Evolutionary conservation across 2,797 vertebrate genomes (phyloP), one percentile per base, ranked within the genome.

Genomic region (Xyrichtys novacula): DNA sequence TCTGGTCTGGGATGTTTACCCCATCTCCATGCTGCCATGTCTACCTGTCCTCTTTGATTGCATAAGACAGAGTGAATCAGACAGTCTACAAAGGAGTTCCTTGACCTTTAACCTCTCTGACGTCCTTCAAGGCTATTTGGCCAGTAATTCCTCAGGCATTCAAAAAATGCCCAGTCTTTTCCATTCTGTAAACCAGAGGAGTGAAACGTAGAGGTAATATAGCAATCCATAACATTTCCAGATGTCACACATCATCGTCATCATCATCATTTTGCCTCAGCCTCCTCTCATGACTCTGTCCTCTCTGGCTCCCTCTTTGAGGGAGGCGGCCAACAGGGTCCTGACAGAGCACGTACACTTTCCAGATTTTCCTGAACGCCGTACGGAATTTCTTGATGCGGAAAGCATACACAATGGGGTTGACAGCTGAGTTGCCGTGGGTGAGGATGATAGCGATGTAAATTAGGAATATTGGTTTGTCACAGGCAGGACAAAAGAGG

Each of bases 361-460:
- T 95, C 96, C 97, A 98, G 76, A 99, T 99, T 81, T 95, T 95
- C 22, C 91, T 90, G 89, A 98, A 99, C 0, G 97, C 95, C 26
- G 90, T 95, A 65, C 95, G 95, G 78, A 99, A 99, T 90, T 97
- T 98, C 84, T 97, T 97, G 90, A 99, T 99, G 80, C 95, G 96
- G 89, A 99, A 98, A 49, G 97, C 96, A 0, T 99, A 99, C 72
- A 99, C 92, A 0, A 99, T 95, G 77, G 98, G 98, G 89, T 99
- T 99, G 94, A 99, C 98, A 2, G 98, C 96, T 0, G 98, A 99
- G 91, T 99, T 99, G 72, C 95, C 96, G 0, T 99, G 98, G 0
- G 95, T 95, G 77, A 99, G 96, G 83, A 99, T 94, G 89, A 99
- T 98, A 85, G 97, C 96, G 0, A 96, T 92, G 84, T 96, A 97